Evolutionary conservation across 2,888 invertebrate species (phyloP).

Genomic region (Caenorhabditis zanzibari): DNA sequence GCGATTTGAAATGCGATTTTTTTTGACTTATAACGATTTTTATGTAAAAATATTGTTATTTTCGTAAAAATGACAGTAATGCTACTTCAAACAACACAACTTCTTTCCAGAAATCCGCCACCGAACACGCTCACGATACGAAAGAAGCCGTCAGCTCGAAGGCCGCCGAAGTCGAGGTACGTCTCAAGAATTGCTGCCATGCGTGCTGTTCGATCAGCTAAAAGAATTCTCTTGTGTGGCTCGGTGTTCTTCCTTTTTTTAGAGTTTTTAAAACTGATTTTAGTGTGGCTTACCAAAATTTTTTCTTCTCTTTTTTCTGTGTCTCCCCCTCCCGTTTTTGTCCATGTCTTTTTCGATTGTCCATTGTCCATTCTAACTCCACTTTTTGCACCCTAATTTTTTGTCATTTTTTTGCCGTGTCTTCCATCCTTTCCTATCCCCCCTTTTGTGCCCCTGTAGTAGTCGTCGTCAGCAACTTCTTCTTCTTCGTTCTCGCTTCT

Average conservation of each 20-base stretch:
- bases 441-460: not conserved
- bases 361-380: constrained; percentile 27
- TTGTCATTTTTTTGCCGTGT: constrained; percentile 20
- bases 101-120: constrained; percentile 49
- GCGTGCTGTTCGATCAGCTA: constrained; percentile 62
- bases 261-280: not conserved
- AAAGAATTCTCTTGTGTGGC: constrained; percentile 5
- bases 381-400: constrained; percentile 23
- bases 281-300: constrained; percentile 3
- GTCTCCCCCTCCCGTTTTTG: constrained; percentile 2
- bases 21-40: no score
- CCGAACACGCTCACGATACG: constrained; percentile 49
- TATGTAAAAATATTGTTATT: no score
- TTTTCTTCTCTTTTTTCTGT: constrained; percentile 6
- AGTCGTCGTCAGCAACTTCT: not conserved
- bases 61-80: no score
- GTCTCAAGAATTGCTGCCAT: constrained; percentile 58
- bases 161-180: constrained; percentile 64
- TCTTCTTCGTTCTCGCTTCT: not conserved
- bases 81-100: no score
- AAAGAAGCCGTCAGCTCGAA: constrained; percentile 50
- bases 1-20: no score
- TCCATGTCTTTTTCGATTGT: constrained; percentile 21
- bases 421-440: not conserved
- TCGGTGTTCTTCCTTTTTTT: not conserved